Evolutionary conservation across 2,113 vertebrate genomes (phyloP).

Genomic region (Megaceryle maxima): DNA sequence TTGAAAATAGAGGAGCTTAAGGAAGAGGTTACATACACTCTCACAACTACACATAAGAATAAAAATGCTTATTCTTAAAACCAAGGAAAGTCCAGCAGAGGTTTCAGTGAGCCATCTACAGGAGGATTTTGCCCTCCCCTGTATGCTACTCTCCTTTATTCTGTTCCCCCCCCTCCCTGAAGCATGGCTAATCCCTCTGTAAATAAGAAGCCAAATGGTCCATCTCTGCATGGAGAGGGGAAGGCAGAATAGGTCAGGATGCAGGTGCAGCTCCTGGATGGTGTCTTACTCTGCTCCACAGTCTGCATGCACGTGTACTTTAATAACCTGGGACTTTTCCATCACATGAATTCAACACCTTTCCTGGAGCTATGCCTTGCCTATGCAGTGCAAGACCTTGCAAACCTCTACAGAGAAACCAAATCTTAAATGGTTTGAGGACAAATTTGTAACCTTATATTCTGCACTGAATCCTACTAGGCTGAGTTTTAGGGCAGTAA

Average conservation of each 20-base stretch:
- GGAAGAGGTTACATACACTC: neutral
- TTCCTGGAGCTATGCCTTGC: neutral
- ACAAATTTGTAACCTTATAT: neutral
- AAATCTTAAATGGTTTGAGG: neutral
- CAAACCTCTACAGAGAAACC: neutral
- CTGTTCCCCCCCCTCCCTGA: neutral
- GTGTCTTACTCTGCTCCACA: neutral
- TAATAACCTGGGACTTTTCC: neutral
- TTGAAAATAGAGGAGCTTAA: neutral
- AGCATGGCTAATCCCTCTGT: neutral
- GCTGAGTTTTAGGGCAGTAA: neutral
- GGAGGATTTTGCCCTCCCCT: neutral
- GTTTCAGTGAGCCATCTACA: neutral
- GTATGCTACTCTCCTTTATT: neutral
- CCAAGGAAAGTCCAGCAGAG: neutral
- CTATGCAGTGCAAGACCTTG: neutral
- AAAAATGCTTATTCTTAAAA: neutral
- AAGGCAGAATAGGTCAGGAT: neutral
- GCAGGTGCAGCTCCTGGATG: accelerated
- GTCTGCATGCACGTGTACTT: neutral
- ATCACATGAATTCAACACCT: neutral
- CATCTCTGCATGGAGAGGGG: neutral
- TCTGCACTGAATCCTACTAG: neutral
- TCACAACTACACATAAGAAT: neutral
- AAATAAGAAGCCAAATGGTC: neutral